Conservation (phyloP, 1,140 invertebrate species). For the Parasteatoda tepidariorum region DNA sequence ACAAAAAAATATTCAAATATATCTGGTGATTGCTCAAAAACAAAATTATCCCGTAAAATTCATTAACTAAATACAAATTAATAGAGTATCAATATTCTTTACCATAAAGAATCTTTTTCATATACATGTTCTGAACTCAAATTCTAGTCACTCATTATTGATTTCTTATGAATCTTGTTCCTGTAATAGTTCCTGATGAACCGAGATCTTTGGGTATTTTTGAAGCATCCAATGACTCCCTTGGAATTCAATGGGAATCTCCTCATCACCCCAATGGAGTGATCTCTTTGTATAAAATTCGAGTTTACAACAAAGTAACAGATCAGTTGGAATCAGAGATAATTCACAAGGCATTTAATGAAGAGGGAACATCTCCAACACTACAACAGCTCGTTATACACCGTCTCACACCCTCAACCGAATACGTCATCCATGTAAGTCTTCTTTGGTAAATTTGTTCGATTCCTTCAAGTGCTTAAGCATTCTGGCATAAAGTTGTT, state of each 20-base stretch:
- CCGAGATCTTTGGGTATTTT: not conserved
- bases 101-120: too few species aligned
- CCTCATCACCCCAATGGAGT: conserved; percentile 19
- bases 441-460: not conserved
- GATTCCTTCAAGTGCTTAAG: too few species aligned
- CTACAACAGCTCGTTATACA: not conserved
- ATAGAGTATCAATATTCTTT: too few species aligned
- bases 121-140: too few species aligned
- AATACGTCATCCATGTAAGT: conserved; percentile 22
- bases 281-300: conserved; percentile 4
- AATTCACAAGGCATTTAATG: not conserved
- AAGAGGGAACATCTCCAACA: not conserved
- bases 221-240: not conserved
- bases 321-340: not conserved
- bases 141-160: too few species aligned
- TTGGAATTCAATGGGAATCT: not conserved
- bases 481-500: too few species aligned
- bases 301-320: not conserved
- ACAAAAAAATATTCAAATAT: too few species aligned
- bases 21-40: too few species aligned
- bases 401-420: not conserved
- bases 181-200: conserved; percentile 19
- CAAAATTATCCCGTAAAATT: too few species aligned
- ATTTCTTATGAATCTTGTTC: too few species aligned
- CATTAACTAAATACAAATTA: too few species aligned